phyloP scores from a whole-genome alignment of 2,113 vertebrate species.

The Camelus dromedarius region DNA sequence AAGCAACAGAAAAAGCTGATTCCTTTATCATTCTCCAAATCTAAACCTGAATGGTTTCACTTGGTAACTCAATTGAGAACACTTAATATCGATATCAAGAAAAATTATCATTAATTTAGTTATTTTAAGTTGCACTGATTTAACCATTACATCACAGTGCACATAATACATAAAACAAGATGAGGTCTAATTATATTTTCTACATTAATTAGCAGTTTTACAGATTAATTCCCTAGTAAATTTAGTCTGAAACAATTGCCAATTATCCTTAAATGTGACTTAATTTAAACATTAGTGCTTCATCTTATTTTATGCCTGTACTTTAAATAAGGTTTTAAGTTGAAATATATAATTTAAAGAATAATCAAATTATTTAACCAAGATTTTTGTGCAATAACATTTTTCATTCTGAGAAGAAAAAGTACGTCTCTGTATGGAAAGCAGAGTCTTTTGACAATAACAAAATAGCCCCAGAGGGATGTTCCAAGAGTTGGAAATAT shows the following conservation, averaged over 20 bases:
- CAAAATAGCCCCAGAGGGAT: background rate
- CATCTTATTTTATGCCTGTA: conserved; percentile 92
- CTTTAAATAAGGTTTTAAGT: conserved; percentile 98
- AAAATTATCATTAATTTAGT: background rate
- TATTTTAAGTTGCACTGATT: conserved; percentile 59
- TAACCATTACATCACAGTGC: conserved; percentile 87
- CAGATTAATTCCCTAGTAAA: conserved; percentile 50
- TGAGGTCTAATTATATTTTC: background rate
- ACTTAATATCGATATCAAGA: background rate
- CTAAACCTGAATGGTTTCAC: conserved; percentile 16
- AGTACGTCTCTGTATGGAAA: background rate
- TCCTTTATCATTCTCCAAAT: conserved; percentile 43
- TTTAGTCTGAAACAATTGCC: conserved; percentile 19
- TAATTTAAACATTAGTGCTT: conserved; percentile 58
- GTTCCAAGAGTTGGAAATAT: background rate
- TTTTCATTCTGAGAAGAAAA: background rate
- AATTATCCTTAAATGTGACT: conserved; percentile 73
- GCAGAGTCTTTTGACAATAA: background rate
- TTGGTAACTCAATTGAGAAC: background rate
- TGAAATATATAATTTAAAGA: conserved; percentile 87
- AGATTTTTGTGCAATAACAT: background rate
- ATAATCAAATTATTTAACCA: background rate
- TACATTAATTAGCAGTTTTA: conserved; percentile 53
- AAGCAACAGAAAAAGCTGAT: conserved; percentile 40
- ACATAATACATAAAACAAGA: conserved; percentile 83